Base-by-base conservation (phyloP, 1,140 invertebrate genomes). In the Portunus trituberculatus region DNA sequence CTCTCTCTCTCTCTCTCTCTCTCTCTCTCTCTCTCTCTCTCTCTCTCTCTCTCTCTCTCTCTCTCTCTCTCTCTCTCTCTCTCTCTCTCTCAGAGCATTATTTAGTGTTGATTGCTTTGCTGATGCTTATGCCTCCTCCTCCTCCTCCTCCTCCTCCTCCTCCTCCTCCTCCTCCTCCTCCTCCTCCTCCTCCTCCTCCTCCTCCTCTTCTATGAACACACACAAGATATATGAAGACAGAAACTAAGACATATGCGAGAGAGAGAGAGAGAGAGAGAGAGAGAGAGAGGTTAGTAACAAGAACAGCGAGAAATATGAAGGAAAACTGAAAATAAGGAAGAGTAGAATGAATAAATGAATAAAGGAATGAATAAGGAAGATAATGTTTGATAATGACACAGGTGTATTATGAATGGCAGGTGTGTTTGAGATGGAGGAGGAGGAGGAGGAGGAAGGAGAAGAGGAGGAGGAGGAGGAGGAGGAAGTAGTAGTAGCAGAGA, bases 141-240 rank as follows among this genome's bases (percentile, higher is more conserved):
- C 76, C 76, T 82, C 76, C 76, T 84, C 83, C 83, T 84, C 83
- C 83, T 84, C 86, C 86, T 87, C 86, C 86, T 87, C 86, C 86
- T 87, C 86, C 86, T 87, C 86, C 86, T 87, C 86, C 86, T 87
- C 86, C 86, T 87, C 86, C 86, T 87, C 86, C 86, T 87, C 86
- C 86, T 87, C 86, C 86, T 87, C 86, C 86, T 87, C 86, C 86
- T 87, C 86, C 86, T 87, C 86, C 86, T 87, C 86, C 31, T 87
- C 86, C 86, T 39, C 29, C 86, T 87, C 29, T 16, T 39, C 31
- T 87, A 7, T 87, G 20, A n/a, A n/a, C 16, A 76, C 67, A 2
- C 67, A n/a, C 67, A 76, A 76, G 25, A 76, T 76, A n/a, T 76
- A 76, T 76, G 67, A n/a, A 76, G 67, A 76, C 67, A 76, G 25